Conservation (phyloP, 2,113 vertebrate species). For the Centropristis striata region DNA sequence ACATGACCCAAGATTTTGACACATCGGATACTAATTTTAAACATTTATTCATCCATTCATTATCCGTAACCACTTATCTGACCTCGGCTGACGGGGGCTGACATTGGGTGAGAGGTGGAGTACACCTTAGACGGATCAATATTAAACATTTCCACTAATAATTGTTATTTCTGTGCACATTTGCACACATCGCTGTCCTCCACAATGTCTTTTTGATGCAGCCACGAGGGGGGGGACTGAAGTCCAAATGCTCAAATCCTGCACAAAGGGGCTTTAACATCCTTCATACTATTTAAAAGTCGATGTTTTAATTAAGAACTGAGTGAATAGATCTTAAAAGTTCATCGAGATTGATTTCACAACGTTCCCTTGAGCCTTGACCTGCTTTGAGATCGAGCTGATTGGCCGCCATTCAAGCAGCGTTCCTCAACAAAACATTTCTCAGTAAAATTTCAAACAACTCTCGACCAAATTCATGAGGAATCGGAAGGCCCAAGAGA, state of each 20-base stretch:
- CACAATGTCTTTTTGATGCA: neutral
- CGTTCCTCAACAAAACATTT: constrained; percentile 77
- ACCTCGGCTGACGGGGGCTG: no score
- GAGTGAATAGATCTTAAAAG: constrained; percentile 72
- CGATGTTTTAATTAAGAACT: constrained; percentile 71
- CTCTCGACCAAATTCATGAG: constrained; percentile 71
- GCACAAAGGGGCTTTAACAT: constrained; percentile 36
- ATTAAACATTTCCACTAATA: neutral
- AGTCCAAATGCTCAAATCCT: constrained; percentile 10
- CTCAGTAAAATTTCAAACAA: constrained; percentile 79
- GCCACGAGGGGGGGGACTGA: constrained; percentile 13
- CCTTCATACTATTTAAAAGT: constrained; percentile 65
- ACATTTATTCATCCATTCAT: no score
- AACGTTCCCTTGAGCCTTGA: constrained; percentile 64
- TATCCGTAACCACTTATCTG: no score
- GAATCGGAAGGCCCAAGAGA: constrained; percentile 74
- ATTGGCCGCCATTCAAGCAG: constrained; percentile 66
- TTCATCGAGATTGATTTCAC: constrained; percentile 74
- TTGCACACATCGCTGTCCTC: neutral
- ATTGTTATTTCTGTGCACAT: neutral
- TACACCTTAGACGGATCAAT: no score
- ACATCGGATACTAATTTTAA: no score
- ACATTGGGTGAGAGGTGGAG: no score
- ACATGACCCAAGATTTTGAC: no score
- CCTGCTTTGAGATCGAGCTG: constrained; percentile 64